Percentiles rank a stretch among this genome's conserved stretches.
These are phyloP conservation scores for Pristionchus entomophagus DNA, from an alignment of 2,888 invertebrate genomes.

Conservation along the genomic window DNA sequence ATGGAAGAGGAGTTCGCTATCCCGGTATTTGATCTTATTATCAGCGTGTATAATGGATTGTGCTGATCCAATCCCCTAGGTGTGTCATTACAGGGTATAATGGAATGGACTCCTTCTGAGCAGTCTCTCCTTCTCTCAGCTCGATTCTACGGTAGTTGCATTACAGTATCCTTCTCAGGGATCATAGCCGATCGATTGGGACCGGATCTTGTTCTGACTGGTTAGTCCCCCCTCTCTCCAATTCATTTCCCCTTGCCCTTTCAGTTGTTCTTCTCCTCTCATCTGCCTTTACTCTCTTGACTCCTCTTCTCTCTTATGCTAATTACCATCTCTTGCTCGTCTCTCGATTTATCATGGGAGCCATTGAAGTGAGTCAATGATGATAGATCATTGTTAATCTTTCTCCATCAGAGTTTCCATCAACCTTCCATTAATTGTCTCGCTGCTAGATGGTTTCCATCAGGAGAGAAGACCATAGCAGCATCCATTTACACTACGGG, in stretches of 20 bases:
- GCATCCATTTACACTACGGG: conserved; percentile 69
- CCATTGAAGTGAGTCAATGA: not conserved
- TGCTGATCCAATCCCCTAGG: not conserved
- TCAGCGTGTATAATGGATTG: conserved; percentile 54
- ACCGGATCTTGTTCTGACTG: conserved; percentile 61
- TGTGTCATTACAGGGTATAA: conserved; percentile 54
- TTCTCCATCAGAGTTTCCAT: conserved; percentile 58
- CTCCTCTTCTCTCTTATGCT: conserved; percentile 58
- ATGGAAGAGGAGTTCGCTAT: conserved; percentile 3
- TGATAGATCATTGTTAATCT: not conserved
- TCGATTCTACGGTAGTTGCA: conserved; percentile 63
- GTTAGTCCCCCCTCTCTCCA: not conserved
- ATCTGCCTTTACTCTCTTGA: conserved; percentile 54
- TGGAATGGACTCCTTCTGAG: conserved; percentile 60
- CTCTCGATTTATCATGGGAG: conserved; percentile 65
- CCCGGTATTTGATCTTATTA: not conserved
- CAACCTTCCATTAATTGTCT: conserved; percentile 58
- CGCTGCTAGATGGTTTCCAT: conserved; percentile 64
- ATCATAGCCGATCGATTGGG: conserved; percentile 65
- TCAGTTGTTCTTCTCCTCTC: conserved; percentile 54
- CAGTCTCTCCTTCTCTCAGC: conserved; percentile 65
- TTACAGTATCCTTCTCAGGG: conserved; percentile 61
- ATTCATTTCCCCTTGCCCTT: not conserved
- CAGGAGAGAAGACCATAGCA: conserved; percentile 61
- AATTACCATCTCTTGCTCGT: conserved; percentile 57